These are phyloP conservation scores for Vipera latastei DNA, from an alignment of 2,797 vertebrate genomes.

Conservation along the genomic window DNA sequence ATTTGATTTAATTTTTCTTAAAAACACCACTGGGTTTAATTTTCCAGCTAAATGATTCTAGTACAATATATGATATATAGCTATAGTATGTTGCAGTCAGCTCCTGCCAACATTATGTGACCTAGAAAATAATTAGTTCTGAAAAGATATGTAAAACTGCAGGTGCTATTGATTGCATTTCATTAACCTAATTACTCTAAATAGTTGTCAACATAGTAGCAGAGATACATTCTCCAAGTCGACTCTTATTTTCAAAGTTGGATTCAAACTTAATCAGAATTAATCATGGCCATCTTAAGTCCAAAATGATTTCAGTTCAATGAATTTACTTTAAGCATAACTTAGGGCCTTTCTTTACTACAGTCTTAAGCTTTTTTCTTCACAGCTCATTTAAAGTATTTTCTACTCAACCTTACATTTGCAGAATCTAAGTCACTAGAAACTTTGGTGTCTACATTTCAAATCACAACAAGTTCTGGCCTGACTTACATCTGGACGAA, in stretches of 20 bases:
- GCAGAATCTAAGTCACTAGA: too few species aligned
- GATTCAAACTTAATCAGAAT: not conserved
- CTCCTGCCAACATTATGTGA: not conserved
- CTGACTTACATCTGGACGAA: too few species aligned
- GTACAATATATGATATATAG: not conserved
- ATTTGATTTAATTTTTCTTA: conserved; percentile 12
- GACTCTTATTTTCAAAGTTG: not conserved
- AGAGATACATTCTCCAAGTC: not conserved
- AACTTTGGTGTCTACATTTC: too few species aligned
- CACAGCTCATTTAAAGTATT: too few species aligned
- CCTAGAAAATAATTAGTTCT: not conserved
- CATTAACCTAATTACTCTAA: not conserved
- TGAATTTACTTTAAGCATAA: not conserved
- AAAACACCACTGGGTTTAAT: not conserved
- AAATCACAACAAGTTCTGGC: too few species aligned
- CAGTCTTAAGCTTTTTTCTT: too few species aligned
- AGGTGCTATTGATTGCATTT: not conserved
- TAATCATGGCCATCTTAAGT: not conserved
- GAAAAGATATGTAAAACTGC: not conserved
- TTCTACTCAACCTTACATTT: too few species aligned
- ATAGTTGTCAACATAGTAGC: not conserved
- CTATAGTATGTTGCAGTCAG: not conserved
- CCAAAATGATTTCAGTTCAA: not conserved
- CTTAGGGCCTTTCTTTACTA: too few species aligned
- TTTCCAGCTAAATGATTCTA: not conserved